These are phyloP conservation scores for Actias luna DNA, from an alignment of 2,888 invertebrate species.

Conservation along the genomic window DNA sequence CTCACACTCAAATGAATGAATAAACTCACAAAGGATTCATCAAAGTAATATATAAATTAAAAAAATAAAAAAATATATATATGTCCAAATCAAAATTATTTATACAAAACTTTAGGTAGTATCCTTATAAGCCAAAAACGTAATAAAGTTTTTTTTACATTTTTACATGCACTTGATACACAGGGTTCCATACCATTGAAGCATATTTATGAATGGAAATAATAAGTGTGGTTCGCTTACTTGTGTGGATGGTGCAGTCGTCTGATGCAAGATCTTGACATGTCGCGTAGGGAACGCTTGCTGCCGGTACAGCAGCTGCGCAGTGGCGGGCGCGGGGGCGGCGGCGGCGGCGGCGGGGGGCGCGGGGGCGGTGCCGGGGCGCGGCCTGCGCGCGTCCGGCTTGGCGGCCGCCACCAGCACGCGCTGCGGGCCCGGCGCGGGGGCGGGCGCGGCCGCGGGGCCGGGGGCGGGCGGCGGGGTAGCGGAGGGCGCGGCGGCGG, in stretches of 20 bases:
- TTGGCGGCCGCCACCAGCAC: conserved; percentile 72
- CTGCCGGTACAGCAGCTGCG: conserved; percentile 84
- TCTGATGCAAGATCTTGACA: conserved; percentile 72
- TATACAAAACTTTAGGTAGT: too few relatives aligned
- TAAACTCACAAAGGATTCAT: too few relatives aligned
- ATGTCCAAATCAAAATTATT: too few relatives aligned
- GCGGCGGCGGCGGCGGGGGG: conserved; percentile 60
- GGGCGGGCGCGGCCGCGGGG: conserved; percentile 40
- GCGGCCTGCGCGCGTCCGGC: conserved; percentile 49
- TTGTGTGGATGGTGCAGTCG: conserved; percentile 43
- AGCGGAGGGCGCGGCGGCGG: conserved; percentile 46
- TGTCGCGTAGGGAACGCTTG: conserved; percentile 74
- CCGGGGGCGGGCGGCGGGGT: conserved; percentile 63
- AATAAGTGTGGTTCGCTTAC: conserved; percentile 19
- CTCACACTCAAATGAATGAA: too few relatives aligned
- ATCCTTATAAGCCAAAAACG: too few relatives aligned
- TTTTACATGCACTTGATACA: too few relatives aligned
- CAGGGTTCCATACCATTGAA: too few relatives aligned
- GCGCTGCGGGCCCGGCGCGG: conserved; percentile 46
- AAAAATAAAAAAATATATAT: too few relatives aligned
- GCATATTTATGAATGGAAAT: too few relatives aligned
- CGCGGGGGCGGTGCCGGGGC: conserved; percentile 53
- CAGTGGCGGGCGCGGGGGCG: conserved; percentile 60
- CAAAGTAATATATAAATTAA: too few relatives aligned
- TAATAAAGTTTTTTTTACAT: too few relatives aligned